Conservation (phyloP, 1,140 invertebrate genomes). For the Vanessa tameamea region DNA sequence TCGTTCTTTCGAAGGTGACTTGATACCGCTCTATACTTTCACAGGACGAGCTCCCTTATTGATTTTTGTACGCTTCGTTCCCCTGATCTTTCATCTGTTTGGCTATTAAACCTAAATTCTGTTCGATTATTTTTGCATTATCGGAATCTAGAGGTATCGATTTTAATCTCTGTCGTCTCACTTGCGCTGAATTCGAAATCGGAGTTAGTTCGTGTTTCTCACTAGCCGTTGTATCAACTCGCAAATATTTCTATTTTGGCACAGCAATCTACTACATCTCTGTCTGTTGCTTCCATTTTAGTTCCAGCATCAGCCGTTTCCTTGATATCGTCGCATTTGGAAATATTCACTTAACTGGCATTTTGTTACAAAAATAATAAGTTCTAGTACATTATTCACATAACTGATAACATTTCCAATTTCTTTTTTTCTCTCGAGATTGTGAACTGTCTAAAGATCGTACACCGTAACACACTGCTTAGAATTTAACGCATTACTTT, state of each 20-base stretch:
- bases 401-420: no score
- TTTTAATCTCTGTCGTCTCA: constrained; percentile 76
- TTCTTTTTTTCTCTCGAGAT: no score
- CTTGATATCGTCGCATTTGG: constrained; percentile 60
- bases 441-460: no score
- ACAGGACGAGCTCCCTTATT: constrained; percentile 68
- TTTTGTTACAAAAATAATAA: no score
- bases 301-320: constrained; percentile 41
- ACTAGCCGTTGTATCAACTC: constrained; percentile 53
- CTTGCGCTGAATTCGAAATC: constrained; percentile 66
- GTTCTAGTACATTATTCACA: no score
- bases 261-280: constrained; percentile 73
- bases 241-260: constrained; percentile 62
- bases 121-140: constrained; percentile 80
- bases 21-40: constrained; percentile 65
- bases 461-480: no score
- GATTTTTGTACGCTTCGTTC: constrained; percentile 74
- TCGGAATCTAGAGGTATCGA: constrained; percentile 81
- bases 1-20: constrained; percentile 54
- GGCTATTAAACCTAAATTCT: constrained; percentile 78
- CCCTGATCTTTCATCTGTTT: constrained; percentile 79
- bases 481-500: no score
- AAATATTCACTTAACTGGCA: constrained; percentile 51
- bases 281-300: constrained; percentile 50
- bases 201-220: constrained; percentile 56